Evolutionary conservation across 2,888 invertebrate species (phyloP), one percentile per base, ranked within the genome.

Genomic region (Cheilosia impressa): DNA sequence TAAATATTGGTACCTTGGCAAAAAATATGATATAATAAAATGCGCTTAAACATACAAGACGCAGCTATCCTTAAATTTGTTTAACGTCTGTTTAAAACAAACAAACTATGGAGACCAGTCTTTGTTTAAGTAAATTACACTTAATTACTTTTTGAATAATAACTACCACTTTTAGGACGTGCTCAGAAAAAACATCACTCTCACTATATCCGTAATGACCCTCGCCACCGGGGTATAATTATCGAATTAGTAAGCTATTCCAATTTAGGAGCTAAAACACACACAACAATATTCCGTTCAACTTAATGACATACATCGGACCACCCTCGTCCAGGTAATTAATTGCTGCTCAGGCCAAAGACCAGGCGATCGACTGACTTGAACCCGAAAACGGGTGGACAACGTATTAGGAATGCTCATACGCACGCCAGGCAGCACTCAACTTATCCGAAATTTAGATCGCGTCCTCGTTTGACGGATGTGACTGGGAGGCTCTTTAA

Each of bases 161-260:
- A 66, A 58, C 47, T 43, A 52, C 52, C 17, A 24, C 7, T 43
- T 38, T 41, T 10, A 62, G 22, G 62, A n/a, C 2, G 27, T 10
- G 15, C 41, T 62, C 60, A 27, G 41, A 31, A 52, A 72, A 52
- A 43, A n/a, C 62, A n/a, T 43, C 27, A 41, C 38, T 17, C 7
- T 15, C 7, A 7, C 27, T n/a, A 31, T 17, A 31, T 63, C 27
- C 63, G 58, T 71, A 82, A 77, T 66, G 72, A 57, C 60, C 50
- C 53, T 31, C 53, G 38, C 62, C 38, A 45, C 43, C 27, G 66
- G 60, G 38, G 66, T 77, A 77, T 77, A 77, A 82, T 77, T 82
- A 82, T 82, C 82, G 60, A 82, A 72, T 82, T 82, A 82, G 71
- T 68, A 72, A 72, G 53, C 71, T 77, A 72, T 72, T 82, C 77